phyloP scores from a whole-genome alignment of 2,113 vertebrate species.

The Progne subis region DNA sequence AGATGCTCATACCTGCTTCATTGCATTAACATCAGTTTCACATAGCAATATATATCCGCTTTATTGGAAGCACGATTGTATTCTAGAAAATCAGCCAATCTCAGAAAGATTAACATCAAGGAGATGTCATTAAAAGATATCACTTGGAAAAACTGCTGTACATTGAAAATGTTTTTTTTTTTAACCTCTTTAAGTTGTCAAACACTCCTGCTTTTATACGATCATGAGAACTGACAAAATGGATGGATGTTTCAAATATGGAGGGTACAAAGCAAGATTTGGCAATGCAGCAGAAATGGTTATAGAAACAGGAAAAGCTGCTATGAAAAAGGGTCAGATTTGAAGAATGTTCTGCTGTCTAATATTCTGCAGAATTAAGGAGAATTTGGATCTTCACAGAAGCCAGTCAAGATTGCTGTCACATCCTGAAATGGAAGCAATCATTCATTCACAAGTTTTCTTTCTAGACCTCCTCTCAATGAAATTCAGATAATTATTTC shows the following conservation, averaged over 20 bases:
- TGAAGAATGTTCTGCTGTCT: neutral
- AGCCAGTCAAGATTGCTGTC: constrained; percentile 11
- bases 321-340: neutral
- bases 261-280: neutral
- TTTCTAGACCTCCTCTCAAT: constrained; percentile 1
- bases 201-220: neutral
- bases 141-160: accelerated
- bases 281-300: neutral
- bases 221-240: neutral
- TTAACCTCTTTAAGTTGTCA: neutral
- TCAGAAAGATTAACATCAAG: neutral
- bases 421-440: neutral
- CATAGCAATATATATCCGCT: neutral
- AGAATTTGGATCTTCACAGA: neutral
- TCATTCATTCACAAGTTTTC: constrained; percentile 18
- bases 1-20: neutral
- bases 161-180: neutral
- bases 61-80: neutral
- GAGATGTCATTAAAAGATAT: neutral
- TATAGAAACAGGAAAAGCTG: neutral
- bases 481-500: constrained; percentile 31
- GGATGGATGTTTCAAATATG: neutral
- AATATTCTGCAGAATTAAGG: constrained; percentile 6
- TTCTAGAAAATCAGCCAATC: neutral
- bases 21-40: neutral